A percentile compares a stretch with the other conserved stretches of the same genome.
Conservation (phyloP, 2,113 vertebrate species). For the Chlamydotis undulata region DNA sequence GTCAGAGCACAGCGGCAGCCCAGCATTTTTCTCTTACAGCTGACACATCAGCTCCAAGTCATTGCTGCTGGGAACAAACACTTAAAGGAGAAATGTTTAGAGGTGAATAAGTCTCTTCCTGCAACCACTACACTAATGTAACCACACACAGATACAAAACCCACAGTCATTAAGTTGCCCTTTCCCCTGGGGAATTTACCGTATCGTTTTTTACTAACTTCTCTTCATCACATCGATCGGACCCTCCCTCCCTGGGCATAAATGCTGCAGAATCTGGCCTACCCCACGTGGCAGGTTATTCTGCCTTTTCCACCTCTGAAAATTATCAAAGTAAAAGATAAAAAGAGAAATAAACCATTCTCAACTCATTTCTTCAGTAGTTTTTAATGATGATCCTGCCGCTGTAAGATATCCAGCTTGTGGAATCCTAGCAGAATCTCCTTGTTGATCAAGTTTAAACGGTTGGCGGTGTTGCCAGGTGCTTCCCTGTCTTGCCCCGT, state of each 20-base stretch:
- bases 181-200: neutral
- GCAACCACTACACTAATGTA: neutral
- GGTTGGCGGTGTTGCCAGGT: neutral
- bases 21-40: neutral
- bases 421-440: neutral
- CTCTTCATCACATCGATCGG: neutral
- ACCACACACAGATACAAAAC: neutral
- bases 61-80: neutral
- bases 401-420: neutral
- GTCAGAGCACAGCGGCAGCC: neutral
- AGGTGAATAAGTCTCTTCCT: neutral
- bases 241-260: neutral
- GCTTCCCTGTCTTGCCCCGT: neutral
- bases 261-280: neutral
- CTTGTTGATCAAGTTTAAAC: neutral
- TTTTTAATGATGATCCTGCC: neutral
- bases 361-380: neutral
- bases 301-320: neutral
- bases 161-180: neutral
- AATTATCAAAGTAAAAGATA: neutral
- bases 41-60: neutral
- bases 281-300: neutral
- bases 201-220: neutral
- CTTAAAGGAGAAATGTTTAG: neutral
- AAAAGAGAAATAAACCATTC: neutral